A percentile compares a stretch with the other conserved stretches of the same genome.
These are phyloP conservation scores for Cryptomyrus ogoouensis DNA, from an alignment of 2,113 vertebrate species.

Conservation along the genomic window DNA sequence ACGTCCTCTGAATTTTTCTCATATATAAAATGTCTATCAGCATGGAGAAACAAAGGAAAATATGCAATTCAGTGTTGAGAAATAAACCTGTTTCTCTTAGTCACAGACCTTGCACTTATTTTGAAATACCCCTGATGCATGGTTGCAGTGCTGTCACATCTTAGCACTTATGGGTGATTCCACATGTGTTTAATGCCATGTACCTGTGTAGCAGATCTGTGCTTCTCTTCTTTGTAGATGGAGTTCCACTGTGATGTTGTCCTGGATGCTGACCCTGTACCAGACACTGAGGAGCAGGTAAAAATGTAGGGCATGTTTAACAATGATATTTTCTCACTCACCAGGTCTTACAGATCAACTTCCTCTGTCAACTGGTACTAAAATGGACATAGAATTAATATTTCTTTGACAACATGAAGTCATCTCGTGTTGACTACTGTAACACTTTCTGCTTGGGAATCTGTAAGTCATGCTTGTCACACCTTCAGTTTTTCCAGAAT, in stretches of 20 bases:
- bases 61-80: not conserved
- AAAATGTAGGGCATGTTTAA: not conserved
- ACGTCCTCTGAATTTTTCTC: not conserved
- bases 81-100: not conserved
- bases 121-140: not conserved
- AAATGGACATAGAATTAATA: not conserved
- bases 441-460: not conserved
- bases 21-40: not conserved
- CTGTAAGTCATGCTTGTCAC: not conserved
- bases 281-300: conserved; percentile 35
- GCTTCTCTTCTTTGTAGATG: conserved; percentile 37
- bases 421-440: not conserved
- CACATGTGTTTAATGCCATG: not conserved
- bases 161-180: no score
- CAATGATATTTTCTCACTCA: not conserved
- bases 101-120: not conserved
- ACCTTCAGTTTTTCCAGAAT: not conserved
- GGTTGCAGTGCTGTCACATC: not conserved
- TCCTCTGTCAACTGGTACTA: not conserved
- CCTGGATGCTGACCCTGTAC: conserved; percentile 50
- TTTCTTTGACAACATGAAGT: not conserved
- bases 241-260: conserved; percentile 56
- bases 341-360: not conserved
- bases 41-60: not conserved
- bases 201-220: not conserved